Conservation (phyloP, 2,888 invertebrate species). For the Capitulum mitella region DNA sequence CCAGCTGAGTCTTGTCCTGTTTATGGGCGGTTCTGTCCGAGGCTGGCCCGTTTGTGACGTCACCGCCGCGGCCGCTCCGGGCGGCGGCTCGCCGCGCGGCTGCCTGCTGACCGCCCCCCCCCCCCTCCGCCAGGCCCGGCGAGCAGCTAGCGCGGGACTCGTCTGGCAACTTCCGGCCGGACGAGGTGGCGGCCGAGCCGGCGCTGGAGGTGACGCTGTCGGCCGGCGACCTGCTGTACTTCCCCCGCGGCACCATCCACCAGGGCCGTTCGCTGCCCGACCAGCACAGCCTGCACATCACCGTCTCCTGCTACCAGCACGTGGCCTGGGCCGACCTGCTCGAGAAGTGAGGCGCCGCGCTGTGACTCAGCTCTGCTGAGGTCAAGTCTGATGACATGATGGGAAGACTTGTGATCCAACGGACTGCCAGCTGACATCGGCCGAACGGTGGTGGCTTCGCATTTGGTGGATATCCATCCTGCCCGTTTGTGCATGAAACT, state of each 20-base stretch:
- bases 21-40: too few species aligned
- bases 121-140: conserved; percentile 40
- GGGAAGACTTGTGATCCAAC: too few species aligned
- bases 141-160: conserved; percentile 73
- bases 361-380: too few species aligned
- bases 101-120: conserved; percentile 30
- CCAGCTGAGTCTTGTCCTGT: too few species aligned
- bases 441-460: too few species aligned
- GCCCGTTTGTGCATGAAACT: too few species aligned
- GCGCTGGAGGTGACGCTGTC: conserved; percentile 68
- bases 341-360: conserved; percentile 51
- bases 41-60: too few species aligned
- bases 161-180: conserved; percentile 64
- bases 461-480: too few species aligned
- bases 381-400: too few species aligned
- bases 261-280: conserved; percentile 64
- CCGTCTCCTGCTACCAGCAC: conserved; percentile 83
- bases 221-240: conserved; percentile 86
- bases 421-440: too few species aligned
- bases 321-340: conserved; percentile 85
- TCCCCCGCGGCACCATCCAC: conserved; percentile 55
- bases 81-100: too few species aligned
- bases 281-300: conserved; percentile 86
- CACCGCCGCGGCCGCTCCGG: too few species aligned
- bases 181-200: conserved; percentile 65